Base-by-base conservation (phyloP, 2,797 vertebrate genomes). In the Gadopsis marmoratus region DNA sequence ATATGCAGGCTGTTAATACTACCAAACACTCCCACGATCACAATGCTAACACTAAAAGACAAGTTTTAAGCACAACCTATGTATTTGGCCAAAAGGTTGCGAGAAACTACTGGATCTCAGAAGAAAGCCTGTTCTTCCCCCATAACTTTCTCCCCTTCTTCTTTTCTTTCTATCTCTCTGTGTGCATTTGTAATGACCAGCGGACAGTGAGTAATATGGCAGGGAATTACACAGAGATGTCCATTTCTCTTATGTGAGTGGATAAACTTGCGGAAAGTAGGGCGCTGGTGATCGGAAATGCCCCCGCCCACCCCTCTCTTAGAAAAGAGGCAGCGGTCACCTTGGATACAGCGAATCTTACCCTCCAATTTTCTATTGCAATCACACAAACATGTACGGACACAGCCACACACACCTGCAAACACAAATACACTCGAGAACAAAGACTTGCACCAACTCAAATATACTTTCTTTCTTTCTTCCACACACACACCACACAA, bases 191-290 rank as follows among this genome's bases (percentile, higher is more conserved):
- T 84, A 89, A 90, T 54, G 73, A 83, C 63, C 61, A 50, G 64
- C 45, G 23, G 86, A 88, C 80, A 83, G 68, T 62, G 86, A 88
- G 63, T 85, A 88, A 90, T 82, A 86, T 82, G 66, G 79, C 72
- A 53, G 85, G 71, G 84, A 92, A 92, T 88, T 86, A 82, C 79
- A 83, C 48, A 67, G 75, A 88, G 76, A 87, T 82, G 73, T 81
- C 69, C 83, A 80, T 88, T 85, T 80, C 64, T 89, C 82, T 82
- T 83, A 74, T 7, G 63, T 81, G 75, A 71, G 65, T 82, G 64
- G 79, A 82, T 73, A 85, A 86, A 89, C 74, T 81, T 73, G 61
- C 41, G 41, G 75, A 93, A 94, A 93, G 89, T 93, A 90, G 90
- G 87, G 82, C 91, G 60, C 33, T 53, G 51, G 75, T 59, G 79